Percentiles rank a stretch among this genome's conserved stretches.
Evolutionary conservation across 2,888 invertebrate species (phyloP).

Genomic region (Pharmacophagus antenor): DNA sequence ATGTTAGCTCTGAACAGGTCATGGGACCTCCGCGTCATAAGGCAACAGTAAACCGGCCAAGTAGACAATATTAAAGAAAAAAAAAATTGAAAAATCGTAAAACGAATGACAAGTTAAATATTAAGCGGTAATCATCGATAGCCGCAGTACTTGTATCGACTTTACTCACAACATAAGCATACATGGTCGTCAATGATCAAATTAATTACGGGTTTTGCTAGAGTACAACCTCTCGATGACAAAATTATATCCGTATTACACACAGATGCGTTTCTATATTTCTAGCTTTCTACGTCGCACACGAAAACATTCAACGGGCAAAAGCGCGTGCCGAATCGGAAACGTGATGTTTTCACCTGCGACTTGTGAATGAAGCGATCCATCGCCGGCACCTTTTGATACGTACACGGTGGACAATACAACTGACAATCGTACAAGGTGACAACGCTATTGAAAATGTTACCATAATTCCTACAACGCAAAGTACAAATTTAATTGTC

Average conservation of each 20-base stretch:
- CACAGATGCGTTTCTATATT: constrained; percentile 32
- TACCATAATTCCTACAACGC: neutral
- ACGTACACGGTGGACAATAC: constrained; percentile 37
- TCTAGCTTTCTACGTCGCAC: constrained; percentile 37
- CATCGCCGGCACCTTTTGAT: constrained; percentile 48
- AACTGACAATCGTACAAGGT: constrained; percentile 16
- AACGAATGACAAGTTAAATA: too few species aligned
- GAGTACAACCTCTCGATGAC: constrained; percentile 39
- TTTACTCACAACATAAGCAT: constrained; percentile 52
- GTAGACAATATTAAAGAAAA: too few species aligned
- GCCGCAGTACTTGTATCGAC: constrained; percentile 32
- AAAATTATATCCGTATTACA: constrained; percentile 41
- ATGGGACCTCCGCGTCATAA: too few species aligned
- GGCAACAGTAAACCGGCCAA: too few species aligned
- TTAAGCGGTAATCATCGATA: neutral
- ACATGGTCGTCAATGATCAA: constrained; percentile 63
- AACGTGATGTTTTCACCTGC: constrained; percentile 71
- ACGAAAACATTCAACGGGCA: constrained; percentile 60
- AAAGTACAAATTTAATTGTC: constrained; percentile 9
- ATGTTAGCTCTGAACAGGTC: too few species aligned
- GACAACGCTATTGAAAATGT: constrained; percentile 8
- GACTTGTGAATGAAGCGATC: constrained; percentile 59
- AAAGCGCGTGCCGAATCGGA: constrained; percentile 73
- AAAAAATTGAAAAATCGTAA: too few species aligned
- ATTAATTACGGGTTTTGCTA: constrained; percentile 76